phyloP scores from a whole-genome alignment of 2,797 vertebrate species.

The Podarcis lilfordi region DNA sequence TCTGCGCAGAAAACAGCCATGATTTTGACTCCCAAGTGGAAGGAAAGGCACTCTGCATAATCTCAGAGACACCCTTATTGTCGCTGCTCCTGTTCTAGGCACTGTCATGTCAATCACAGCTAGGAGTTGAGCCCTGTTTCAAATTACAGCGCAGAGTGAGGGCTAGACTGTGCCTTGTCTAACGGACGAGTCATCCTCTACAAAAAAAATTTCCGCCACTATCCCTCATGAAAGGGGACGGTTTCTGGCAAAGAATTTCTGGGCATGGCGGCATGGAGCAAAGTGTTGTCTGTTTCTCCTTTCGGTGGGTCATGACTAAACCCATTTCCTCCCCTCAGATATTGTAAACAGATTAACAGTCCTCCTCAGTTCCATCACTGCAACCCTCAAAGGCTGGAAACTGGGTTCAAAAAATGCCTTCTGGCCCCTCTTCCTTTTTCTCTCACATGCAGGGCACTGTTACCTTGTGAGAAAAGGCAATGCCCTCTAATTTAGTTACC shows the following conservation, averaged over 20 bases:
- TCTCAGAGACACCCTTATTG: neutral
- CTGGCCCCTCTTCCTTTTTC: neutral
- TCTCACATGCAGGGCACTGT: neutral
- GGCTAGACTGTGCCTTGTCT: too few species aligned
- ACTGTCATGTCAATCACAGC: neutral
- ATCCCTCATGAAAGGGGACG: neutral
- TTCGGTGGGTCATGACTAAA: neutral
- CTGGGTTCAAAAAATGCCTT: neutral
- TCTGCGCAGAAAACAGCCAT: neutral
- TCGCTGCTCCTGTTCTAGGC: neutral
- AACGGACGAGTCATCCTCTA: neutral
- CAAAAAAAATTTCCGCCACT: neutral
- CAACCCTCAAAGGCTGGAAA: neutral
- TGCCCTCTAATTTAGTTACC: too few species aligned
- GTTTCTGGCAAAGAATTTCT: neutral
- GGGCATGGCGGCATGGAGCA: too few species aligned
- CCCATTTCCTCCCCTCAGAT: neutral
- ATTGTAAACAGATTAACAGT: neutral
- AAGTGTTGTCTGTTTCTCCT: neutral
- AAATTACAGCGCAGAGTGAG: neutral
- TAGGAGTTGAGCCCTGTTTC: neutral
- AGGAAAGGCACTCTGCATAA: neutral
- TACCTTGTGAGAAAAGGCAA: neutral
- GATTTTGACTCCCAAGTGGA: too few species aligned
- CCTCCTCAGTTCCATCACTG: too few species aligned